Conservation (phyloP, 2,113 vertebrate species). For the Machaerirhynchus nigripectus region DNA sequence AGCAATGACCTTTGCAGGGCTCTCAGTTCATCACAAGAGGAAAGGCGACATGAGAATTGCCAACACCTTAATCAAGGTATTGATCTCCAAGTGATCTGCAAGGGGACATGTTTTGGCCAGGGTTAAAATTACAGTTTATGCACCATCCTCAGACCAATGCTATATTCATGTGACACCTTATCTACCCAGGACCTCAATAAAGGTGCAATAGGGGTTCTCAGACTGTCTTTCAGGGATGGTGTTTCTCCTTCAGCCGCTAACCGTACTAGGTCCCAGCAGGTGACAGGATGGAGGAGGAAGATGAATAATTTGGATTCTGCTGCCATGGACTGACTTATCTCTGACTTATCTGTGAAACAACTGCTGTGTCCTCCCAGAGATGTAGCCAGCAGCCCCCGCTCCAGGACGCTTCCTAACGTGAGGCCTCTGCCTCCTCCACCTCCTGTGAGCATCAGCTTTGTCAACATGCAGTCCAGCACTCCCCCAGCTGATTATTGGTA, state of each 20-base stretch:
- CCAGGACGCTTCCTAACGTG: not conserved
- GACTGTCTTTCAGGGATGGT: not conserved
- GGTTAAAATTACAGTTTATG: not conserved
- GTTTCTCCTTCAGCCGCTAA: not conserved
- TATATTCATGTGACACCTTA: not conserved
- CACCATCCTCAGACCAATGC: not conserved
- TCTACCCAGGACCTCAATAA: not conserved
- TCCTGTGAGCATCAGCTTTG: not conserved
- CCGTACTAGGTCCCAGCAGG: not conserved
- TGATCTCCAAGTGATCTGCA: not conserved
- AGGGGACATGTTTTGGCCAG: not conserved
- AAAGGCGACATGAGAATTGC: not conserved
- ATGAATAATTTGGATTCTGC: constrained; percentile 17
- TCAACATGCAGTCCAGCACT: not conserved
- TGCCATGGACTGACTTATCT: not conserved
- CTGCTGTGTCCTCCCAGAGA: not conserved
- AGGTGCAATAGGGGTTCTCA: not conserved
- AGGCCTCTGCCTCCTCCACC: not conserved
- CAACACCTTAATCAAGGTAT: not conserved
- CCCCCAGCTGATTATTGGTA: not conserved
- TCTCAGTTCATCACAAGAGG: not conserved
- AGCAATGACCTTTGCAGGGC: not conserved
- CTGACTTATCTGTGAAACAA: constrained; percentile 2
- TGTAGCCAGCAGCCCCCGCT: not conserved
- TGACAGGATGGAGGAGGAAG: not conserved